phyloP scores from a whole-genome alignment of 2,113 vertebrate genomes.

The Urocolius indicus region DNA sequence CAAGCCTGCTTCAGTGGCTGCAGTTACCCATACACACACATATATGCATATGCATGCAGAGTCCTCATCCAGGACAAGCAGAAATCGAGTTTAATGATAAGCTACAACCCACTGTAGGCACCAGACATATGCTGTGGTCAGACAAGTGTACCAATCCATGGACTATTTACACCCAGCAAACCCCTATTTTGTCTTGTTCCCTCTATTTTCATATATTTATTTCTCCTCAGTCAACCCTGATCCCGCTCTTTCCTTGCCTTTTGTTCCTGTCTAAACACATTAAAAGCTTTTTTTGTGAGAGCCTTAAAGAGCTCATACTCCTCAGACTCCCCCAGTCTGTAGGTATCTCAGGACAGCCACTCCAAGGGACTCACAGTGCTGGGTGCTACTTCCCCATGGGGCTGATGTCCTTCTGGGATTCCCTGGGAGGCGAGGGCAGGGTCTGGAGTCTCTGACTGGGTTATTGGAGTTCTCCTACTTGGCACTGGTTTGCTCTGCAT shows the following conservation, averaged over 20 bases:
- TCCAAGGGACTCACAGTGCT: not conserved
- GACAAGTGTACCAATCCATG: no score
- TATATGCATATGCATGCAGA: no score
- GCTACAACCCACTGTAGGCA: not conserved
- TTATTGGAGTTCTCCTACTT: not conserved
- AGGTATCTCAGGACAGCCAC: not conserved
- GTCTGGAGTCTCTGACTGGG: not conserved
- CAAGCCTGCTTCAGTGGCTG: not conserved
- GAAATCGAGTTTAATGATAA: not conserved
- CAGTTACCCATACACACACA: not conserved
- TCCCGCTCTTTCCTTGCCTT: not conserved
- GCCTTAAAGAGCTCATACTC: not conserved
- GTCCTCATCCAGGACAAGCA: not conserved
- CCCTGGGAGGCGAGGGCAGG: no score
- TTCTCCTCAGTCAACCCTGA: not conserved
- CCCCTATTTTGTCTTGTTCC: not conserved
- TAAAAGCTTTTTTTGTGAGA: not conserved
- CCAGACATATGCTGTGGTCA: no score
- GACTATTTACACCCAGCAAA: not conserved
- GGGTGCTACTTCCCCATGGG: not conserved
- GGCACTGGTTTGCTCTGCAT: not conserved
- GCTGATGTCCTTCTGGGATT: not conserved
- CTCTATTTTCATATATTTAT: not conserved
- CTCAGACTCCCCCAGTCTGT: not conserved
- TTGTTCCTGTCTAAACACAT: not conserved